Evolutionary conservation across 2,888 invertebrate species (phyloP), one percentile per base, ranked within the genome.

Genomic region (Ophion obscuratus): DNA sequence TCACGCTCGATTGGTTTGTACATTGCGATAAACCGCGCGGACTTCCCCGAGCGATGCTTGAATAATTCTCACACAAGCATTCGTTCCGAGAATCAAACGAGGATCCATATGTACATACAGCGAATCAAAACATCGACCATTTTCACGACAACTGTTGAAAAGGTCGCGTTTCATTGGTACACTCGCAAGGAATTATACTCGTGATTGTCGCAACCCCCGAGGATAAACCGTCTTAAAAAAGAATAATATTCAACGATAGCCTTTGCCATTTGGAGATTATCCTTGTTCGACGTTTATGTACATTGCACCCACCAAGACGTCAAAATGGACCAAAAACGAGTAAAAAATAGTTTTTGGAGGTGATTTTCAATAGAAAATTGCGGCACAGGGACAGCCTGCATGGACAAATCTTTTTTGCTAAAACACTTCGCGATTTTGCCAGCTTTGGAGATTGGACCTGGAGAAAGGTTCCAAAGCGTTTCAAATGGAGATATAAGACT

Each of bases 1-100:
- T 81, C 81, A 77, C 71, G 75, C 73, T 80, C 64, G 57, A 76
- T 82, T 71, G 36, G n/a, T 36, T 74, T 53, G 31, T 64, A 64
- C 59, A 66, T 74, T 79, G 82, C 71, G 75, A 36, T 70, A 75
- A 85, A 40, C 24, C 47, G 40, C 59, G 76, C 5, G 53, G 67
- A 64, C 75, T 82, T 82, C 84, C 81, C 80, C 67, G 67, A 44
- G 27, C 64, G 53, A 44, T 24, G 59, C 62, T 31, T 68, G 11
- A 17, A 14, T 47, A 57, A 24, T 64, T 36, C 9, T 67, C 17
- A n/a, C 7, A 5, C 36, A 31, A 31, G n/a, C 36, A 47, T 67
- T 31, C n/a, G 3, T 74, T 79, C 76, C 40, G 68, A 75, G 78
- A 78, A 85, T n/a, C 62, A 47, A 67, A 47, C 11, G 14, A 59